A percentile compares a stretch with the other conserved stretches of the same genome.
Conservation (phyloP, 2,113 vertebrate species). For the Aphelocoma coerulescens region DNA sequence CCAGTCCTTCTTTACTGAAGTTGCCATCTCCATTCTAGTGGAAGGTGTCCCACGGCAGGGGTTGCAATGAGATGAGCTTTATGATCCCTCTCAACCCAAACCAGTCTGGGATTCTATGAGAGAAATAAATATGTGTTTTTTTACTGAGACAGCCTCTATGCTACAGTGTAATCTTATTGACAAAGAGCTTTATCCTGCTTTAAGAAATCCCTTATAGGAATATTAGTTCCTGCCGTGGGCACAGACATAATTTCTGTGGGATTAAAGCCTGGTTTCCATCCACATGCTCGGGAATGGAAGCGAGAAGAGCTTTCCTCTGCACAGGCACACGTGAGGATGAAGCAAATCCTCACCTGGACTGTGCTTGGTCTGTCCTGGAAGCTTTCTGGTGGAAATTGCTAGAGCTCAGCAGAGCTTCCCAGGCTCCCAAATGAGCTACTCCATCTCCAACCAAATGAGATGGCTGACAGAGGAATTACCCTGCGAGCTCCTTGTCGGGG, state of each 20-base stretch:
- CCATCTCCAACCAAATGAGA: neutral
- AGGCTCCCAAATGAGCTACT: neutral
- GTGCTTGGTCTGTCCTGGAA: neutral
- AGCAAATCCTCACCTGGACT: neutral
- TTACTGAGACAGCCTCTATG: neutral
- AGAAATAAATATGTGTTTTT: neutral
- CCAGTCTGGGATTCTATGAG: neutral
- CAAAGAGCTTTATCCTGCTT: neutral
- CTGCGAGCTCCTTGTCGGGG: neutral
- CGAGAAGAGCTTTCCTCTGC: neutral
- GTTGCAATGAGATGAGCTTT: neutral
- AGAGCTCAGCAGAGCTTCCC: neutral
- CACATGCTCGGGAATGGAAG: rapidly evolving
- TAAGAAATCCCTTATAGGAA: neutral
- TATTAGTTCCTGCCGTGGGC: neutral
- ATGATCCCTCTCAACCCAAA: neutral
- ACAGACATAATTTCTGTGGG: neutral
- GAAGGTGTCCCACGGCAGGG: neutral
- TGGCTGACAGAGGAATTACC: neutral
- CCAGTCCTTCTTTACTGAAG: neutral
- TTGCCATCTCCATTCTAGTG: neutral
- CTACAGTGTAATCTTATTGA: neutral
- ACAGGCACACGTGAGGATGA: neutral
- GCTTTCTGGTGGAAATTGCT: neutral
- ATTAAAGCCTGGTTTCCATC: neutral